These are phyloP conservation scores for Ivindomyrus marchei DNA, from an alignment of 2,113 vertebrate genomes.

Conservation along the genomic window DNA sequence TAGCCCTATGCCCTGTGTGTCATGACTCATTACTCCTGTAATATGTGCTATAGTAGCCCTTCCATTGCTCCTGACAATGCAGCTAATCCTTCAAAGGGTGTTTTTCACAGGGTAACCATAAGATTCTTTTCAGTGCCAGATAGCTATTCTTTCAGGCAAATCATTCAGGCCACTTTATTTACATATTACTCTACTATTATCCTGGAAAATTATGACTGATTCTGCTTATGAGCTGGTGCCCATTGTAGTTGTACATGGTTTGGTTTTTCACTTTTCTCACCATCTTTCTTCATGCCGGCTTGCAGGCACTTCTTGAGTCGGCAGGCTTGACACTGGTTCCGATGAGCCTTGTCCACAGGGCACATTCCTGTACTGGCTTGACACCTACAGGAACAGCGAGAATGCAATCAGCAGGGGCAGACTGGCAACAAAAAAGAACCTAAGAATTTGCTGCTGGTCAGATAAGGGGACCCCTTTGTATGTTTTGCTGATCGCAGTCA, in stretches of 20 bases:
- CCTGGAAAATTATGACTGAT: neutral
- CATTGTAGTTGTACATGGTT: neutral
- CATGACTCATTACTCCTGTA: neutral
- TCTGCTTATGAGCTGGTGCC: neutral
- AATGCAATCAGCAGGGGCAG: neutral
- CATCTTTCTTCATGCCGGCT: slow-evolving; percentile 95
- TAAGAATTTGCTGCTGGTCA: neutral
- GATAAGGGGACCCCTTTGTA: neutral
- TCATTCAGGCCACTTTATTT: neutral
- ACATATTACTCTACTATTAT: neutral
- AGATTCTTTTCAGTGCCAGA: neutral
- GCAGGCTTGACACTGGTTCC: slow-evolving; percentile 97
- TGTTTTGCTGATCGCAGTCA: neutral
- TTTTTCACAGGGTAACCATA: neutral
- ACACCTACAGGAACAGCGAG: slow-evolving; percentile 59
- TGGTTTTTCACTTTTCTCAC: slow-evolving; percentile 54
- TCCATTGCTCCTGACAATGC: neutral
- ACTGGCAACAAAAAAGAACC: neutral
- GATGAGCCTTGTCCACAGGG: slow-evolving; percentile 93
- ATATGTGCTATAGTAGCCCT: neutral
- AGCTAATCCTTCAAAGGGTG: neutral
- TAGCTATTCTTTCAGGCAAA: neutral
- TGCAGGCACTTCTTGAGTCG: slow-evolving; percentile 94
- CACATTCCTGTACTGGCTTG: slow-evolving; percentile 87
- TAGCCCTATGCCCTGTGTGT: neutral